Evolutionary conservation across 2,888 invertebrate genomes (phyloP), one percentile per base, ranked within the genome.

Genomic region (Nymphalis polychloros): DNA sequence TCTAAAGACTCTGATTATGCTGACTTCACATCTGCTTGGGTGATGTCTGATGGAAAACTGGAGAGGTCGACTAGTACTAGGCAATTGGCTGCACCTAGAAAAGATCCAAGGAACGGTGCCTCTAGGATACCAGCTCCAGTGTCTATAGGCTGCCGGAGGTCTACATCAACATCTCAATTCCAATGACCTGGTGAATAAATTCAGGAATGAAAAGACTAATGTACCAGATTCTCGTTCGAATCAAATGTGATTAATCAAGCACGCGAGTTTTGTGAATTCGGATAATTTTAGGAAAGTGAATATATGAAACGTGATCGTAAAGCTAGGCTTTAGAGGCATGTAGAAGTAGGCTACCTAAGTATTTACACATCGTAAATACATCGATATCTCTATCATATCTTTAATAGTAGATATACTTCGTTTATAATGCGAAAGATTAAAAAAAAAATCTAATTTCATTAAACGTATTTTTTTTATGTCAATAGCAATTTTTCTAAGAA

Each of bases 11-110:
- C 94, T 1, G 94, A 95, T 63, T 95, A 94, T 61, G 94, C 95
- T 73, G 95, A 95, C 74, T 94, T 95, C 81, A 95, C 95, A 8
- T 94, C 95, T 35, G 95, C 95, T 16, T 95, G 95, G 95, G 95
- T 95, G 46, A 95, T 95, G 87, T 95, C 95, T 73, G 95, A 95
- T 82, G 95, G 95, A 0, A 94, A 94, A 73, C 83, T 95, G 61
- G 94, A 94, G 74, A 86, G 94, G 63, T 94, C 94, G 19, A 93
- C 93, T 53, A 94, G 94, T 70, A 94, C 92, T 7, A 84, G 92
- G 70, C 92, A 93, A 75, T 73, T 93, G 73, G 89, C 92, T 47
- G 88, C 91, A 31, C 92, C 92, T 1, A 86, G 92, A 73, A 92
- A 92, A 78, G 92, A 91, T 70, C 88, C 85, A 57, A 84, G 89